Evolutionary conservation across 2,113 vertebrate genomes (phyloP), one percentile per base, ranked within the genome.

Genomic region (Rhizomys pruinosus): DNA sequence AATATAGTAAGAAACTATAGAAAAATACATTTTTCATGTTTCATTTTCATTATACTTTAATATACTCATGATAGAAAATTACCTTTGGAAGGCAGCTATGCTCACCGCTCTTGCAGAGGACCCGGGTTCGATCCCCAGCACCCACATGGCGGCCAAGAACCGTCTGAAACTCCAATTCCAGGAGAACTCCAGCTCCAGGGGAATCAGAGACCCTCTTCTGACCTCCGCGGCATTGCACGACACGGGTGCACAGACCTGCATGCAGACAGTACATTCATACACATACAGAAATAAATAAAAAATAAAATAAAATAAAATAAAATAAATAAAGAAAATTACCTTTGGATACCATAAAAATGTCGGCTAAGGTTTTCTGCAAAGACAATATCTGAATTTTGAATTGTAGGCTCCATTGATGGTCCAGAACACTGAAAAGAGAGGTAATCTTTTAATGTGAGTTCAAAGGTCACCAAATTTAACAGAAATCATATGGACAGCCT

Each of bases 331-430:
- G 69, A 91, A 94, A 68, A 47, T 84, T 84, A 99, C 99, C 99
- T 99, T 97, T 99, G 97, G 96, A 99, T 99, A 97, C 97, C 98
- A 96, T 97, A 99, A 90, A 99, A 98, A 98, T 99, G 99, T 61
- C 98, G 98, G 97, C 98, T 99, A 97, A 99, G 97, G 93, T 98
- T 98, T 97, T 99, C 99, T 84, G 98, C 99, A 97, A 99, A 99
- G 84, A 99, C 98, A 96, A 99, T 95, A 92, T 99, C 99, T 94
- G 98, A 98, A 97, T 98, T 99, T 78, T 98, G 98, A 97, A 99
- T 99, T 74, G 99, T 99, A 92, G 99, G 99, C 94, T 99, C 99
- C 99, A 99, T 99, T 84, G 99, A 99, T 84, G 99, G 99, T 98
- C 99, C 99, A 92, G 99, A 99, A 98, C 99, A 99, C 99, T 97